A percentile compares a stretch with the other conserved stretches of the same genome.
phyloP scores from a whole-genome alignment of 1,140 invertebrate species.

The Ridgeia piscesae region DNA sequence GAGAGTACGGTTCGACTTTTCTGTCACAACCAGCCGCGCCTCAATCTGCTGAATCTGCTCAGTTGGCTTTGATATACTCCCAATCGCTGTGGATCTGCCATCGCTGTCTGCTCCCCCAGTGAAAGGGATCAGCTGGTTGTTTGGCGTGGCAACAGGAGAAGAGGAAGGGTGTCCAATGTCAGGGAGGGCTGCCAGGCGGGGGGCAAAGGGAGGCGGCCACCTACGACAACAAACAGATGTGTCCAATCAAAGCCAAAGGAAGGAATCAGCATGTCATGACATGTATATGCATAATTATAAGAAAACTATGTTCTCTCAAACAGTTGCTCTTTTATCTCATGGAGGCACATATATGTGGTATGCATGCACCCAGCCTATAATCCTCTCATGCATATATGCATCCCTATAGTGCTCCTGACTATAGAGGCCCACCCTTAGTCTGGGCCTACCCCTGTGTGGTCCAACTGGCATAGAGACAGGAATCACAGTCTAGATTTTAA shows the following conservation, averaged over 20 bases:
- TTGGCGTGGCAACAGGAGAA: not conserved
- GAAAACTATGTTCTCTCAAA: no score
- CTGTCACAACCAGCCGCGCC: constrained; percentile 49
- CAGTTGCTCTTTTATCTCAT: no score
- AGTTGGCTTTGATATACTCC: not conserved
- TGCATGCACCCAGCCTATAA: no score
- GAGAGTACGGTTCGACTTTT: constrained; percentile 54
- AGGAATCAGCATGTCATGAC: not conserved
- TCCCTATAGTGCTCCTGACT: no score
- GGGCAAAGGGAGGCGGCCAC: constrained; percentile 2
- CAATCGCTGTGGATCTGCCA: not conserved
- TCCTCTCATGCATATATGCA: no score
- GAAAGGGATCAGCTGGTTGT: constrained; percentile 7
- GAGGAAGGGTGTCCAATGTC: not conserved
- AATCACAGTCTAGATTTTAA: no score
- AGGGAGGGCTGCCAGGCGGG: not conserved
- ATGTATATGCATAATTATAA: no score
- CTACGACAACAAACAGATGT: not conserved
- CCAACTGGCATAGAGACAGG: no score
- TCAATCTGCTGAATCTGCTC: constrained; percentile 50
- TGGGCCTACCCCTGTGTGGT: no score
- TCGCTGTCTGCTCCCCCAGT: not conserved
- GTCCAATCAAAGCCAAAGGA: not conserved
- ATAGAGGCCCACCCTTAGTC: no score
- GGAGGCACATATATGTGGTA: no score